Evolutionary conservation across 37 sponge, comb jelly and placozoan species (phyloP).

Genomic region (Bolinopsis microptera): DNA sequence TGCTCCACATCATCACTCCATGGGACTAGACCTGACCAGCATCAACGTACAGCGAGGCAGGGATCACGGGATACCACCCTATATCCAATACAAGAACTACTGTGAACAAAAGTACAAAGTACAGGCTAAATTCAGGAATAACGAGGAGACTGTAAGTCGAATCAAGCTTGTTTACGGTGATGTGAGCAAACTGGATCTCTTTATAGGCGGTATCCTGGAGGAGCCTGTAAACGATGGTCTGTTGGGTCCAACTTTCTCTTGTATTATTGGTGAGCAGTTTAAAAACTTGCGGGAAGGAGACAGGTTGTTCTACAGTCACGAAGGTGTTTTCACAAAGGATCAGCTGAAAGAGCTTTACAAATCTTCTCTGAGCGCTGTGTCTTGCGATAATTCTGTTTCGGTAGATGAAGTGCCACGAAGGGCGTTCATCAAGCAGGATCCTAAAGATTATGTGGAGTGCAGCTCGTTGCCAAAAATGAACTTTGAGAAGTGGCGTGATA

Average conservation of each 20-base stretch:
- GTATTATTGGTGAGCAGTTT: conserved; percentile 84
- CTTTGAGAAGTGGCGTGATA: conserved; percentile 49
- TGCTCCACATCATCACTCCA: neutral
- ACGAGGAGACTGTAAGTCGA: neutral
- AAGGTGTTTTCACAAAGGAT: conserved; percentile 72
- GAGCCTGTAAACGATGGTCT: conserved; percentile 69
- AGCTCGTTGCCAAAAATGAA: neutral
- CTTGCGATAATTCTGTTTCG: conserved; percentile 78
- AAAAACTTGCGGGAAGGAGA: conserved; percentile 78
- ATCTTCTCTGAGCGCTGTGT: conserved; percentile 71
- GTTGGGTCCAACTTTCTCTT: conserved; percentile 88
- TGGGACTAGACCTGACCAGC: conserved; percentile 29
- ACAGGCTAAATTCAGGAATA: neutral
- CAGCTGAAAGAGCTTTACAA: conserved; percentile 70
- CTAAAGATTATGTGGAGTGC: conserved; percentile 10
- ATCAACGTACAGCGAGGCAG: conserved; percentile 58
- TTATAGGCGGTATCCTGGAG: conserved; percentile 83
- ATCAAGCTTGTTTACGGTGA: conserved; percentile 17
- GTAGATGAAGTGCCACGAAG: conserved; percentile 5
- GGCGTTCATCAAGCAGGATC: conserved; percentile 31
- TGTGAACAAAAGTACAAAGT: conserved; percentile 48
- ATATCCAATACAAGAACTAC: neutral
- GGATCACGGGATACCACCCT: conserved; percentile 43
- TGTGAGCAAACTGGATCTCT: conserved; percentile 71
- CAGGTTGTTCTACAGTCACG: conserved; percentile 78